Conservation (phyloP, 2,113 vertebrate species). For the Hemiprocne comata region DNA sequence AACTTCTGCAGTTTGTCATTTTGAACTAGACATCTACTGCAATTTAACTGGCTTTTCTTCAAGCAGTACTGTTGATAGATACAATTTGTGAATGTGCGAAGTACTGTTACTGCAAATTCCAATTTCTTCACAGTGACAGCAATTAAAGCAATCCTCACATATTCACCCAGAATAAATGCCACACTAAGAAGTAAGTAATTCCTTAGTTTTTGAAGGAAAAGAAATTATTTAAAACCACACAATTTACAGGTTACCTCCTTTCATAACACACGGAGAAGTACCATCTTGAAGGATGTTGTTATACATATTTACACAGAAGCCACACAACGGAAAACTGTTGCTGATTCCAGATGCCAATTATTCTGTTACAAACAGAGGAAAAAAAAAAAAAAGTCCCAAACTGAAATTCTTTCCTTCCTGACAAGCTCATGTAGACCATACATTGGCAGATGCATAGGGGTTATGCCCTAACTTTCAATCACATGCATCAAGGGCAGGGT, state of each 20-base stretch:
- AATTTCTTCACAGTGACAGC: background rate
- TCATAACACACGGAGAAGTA: rapidly evolving
- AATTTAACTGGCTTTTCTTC: background rate
- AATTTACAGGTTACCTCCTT: background rate
- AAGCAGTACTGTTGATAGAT: background rate
- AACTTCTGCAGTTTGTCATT: background rate
- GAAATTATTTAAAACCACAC: rapidly evolving
- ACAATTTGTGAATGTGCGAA: background rate
- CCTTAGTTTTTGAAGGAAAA: background rate
- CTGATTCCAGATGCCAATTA: background rate
- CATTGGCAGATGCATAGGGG: background rate
- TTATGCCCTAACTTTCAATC: background rate
- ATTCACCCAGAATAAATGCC: background rate
- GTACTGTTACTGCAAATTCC: background rate
- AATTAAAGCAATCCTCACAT: background rate
- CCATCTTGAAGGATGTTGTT: background rate
- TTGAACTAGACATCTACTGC: background rate
- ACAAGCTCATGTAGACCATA: background rate
- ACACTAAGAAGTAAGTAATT: background rate
- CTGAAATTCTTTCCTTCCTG: background rate
- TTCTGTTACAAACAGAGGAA: background rate
- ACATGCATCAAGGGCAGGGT: background rate
- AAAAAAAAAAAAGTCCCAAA: background rate
- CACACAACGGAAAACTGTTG: background rate
- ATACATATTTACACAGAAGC: background rate